Percentiles rank a stretch among this genome's conserved stretches.
Evolutionary conservation across 1,140 invertebrate genomes (phyloP).

Genomic region (Heliconius congener): DNA sequence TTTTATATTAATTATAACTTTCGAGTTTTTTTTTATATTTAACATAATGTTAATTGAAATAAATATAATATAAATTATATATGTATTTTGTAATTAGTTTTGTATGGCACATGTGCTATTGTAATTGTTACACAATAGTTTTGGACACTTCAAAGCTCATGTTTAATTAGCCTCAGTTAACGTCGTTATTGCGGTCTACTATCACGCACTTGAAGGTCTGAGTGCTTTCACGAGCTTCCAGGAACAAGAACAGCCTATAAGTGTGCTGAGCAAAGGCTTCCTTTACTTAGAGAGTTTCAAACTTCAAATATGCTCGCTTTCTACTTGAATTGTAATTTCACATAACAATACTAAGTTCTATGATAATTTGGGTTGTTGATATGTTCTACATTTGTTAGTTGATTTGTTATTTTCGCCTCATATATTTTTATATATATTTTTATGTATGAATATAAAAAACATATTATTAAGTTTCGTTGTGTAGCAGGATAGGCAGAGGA

Average conservation of each 20-base stretch:
- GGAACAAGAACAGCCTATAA: constrained; percentile 26
- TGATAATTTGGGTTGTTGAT: neutral
- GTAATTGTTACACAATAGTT: constrained; percentile 10
- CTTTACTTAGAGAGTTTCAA: constrained; percentile 7
- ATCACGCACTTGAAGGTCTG: constrained; percentile 18
- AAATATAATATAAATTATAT: too few relatives aligned
- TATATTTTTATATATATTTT: too few relatives aligned
- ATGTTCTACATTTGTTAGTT: too few relatives aligned
- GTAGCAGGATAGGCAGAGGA: too few relatives aligned
- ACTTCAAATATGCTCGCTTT: constrained; percentile 1
- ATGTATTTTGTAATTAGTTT: too few relatives aligned
- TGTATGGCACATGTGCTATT: neutral
- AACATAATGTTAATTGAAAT: neutral
- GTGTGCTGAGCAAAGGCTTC: constrained; percentile 22
- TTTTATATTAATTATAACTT: neutral
- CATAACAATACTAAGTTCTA: neutral
- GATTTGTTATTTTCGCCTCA: too few relatives aligned
- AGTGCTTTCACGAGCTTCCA: constrained; percentile 30
- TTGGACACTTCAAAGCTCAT: constrained; percentile 9
- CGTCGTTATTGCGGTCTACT: constrained; percentile 22
- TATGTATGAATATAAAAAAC: too few relatives aligned
- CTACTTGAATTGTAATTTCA: constrained; percentile 14
- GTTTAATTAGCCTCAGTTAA: constrained; percentile 26
- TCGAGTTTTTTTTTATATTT: neutral
- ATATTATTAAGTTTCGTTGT: too few relatives aligned